Percentiles rank a stretch among this genome's conserved stretches.
Evolutionary conservation across 2,888 invertebrate genomes (phyloP).

Genomic region (Linnaemya tessellans): DNA sequence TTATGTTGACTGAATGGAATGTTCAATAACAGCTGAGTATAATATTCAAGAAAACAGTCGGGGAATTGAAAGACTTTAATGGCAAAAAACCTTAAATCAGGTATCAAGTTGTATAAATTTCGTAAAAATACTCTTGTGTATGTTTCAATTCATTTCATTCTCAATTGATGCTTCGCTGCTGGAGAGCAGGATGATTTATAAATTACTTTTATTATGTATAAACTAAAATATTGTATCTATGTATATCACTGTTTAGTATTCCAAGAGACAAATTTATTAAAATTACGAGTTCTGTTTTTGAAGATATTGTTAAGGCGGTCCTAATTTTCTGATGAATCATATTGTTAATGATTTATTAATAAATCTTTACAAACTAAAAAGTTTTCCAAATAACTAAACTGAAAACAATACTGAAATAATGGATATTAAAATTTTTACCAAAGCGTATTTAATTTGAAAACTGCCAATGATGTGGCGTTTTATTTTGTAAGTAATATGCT

Average conservation of each 20-base stretch:
- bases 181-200: constrained; percentile 8
- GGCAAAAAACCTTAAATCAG: not conserved
- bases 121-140: not conserved
- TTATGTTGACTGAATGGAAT: constrained; percentile 11
- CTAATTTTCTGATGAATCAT: not conserved
- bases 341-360: no score
- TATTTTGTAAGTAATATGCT: no score
- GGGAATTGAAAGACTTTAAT: constrained; percentile 25
- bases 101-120: no score
- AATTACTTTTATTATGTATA: constrained; percentile 22
- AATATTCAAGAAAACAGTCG: not conserved
- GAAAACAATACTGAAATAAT: no score
- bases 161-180: constrained; percentile 3
- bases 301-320: not conserved
- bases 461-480: no score
- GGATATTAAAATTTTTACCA: no score
- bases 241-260: constrained; percentile 42
- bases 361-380: no score
- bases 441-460: no score
- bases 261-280: constrained; percentile 33
- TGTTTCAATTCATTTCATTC: not conserved
- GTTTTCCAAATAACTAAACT: no score
- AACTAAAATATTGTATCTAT: constrained; percentile 21
- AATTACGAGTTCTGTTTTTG: not conserved
- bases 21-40: constrained; percentile 13